Percentiles rank a stretch among this genome's conserved stretches.
Conservation (phyloP, 2,797 vertebrate genomes). For the Paramormyrops hopkinsi region DNA sequence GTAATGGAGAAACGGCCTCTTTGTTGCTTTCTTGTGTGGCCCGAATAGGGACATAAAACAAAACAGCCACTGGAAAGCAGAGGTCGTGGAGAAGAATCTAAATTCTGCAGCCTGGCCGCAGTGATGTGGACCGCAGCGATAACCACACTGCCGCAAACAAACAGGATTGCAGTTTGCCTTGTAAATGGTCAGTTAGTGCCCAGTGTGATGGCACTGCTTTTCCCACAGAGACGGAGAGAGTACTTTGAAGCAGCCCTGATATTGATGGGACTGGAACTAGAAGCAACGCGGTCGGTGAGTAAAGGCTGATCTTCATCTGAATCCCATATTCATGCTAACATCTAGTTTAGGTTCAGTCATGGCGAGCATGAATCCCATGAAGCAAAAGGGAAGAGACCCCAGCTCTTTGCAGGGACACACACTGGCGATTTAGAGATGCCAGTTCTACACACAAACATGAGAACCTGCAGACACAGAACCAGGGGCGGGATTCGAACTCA, state of each 20-base stretch:
- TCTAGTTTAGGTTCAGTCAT: background rate
- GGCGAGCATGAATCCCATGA: background rate
- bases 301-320: background rate
- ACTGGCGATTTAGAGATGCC: background rate
- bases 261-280: constrained; percentile 77
- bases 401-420: background rate
- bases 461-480: background rate
- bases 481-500: background rate
- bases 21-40: background rate
- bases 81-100: background rate
- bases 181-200: background rate
- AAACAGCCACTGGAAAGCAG: background rate
- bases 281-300: constrained; percentile 80
- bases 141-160: background rate
- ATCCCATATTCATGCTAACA: background rate
- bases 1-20: background rate
- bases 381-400: background rate
- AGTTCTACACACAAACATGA: background rate
- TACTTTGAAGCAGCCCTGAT: constrained; percentile 81
- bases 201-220: background rate
- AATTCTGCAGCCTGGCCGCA: background rate
- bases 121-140: background rate
- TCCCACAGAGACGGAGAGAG: constrained; percentile 71
- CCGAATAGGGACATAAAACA: background rate
- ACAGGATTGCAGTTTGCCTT: background rate